phyloP scores from a whole-genome alignment of 64 coral and sea anemone species.

The Montipora cactus region DNA sequence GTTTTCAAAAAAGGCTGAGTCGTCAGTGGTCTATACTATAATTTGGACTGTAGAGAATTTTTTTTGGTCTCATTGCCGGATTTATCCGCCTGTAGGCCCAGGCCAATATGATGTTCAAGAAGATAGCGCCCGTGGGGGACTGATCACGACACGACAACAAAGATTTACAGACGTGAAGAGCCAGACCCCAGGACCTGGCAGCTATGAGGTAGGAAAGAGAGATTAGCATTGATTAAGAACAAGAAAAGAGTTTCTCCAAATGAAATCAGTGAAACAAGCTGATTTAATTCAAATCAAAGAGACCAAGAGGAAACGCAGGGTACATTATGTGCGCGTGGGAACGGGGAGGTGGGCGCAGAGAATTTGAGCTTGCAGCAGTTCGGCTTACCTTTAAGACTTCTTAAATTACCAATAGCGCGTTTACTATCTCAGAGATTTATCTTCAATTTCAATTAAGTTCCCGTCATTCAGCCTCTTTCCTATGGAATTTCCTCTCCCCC shows the following conservation, averaged over 20 bases:
- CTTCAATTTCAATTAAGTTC: no score
- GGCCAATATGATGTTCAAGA: constrained; percentile 62
- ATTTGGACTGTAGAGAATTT: no score
- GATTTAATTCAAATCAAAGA: neutral
- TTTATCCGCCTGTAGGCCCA: constrained; percentile 54
- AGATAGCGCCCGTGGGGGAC: constrained; percentile 23
- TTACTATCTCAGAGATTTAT: no score
- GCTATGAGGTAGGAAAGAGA: constrained; percentile 69
- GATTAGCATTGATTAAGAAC: neutral
- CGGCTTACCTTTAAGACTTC: no score
- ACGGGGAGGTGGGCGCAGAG: no score
- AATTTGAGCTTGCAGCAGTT: no score
- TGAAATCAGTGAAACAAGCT: neutral
- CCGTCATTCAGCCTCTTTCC: no score
- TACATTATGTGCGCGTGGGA: no score
- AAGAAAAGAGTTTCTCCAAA: neutral
- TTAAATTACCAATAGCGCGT: no score
- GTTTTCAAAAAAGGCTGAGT: no score
- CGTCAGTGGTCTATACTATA: no score
- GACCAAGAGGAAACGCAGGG: neutral
- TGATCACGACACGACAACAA: constrained; percentile 70
- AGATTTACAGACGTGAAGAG: constrained; percentile 65
- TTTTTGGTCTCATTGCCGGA: neutral
- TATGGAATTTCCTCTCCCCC: no score
- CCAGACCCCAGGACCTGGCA: constrained; percentile 75